phyloP scores from a whole-genome alignment of 2,888 invertebrate species.

The Machimus rusticus region DNA sequence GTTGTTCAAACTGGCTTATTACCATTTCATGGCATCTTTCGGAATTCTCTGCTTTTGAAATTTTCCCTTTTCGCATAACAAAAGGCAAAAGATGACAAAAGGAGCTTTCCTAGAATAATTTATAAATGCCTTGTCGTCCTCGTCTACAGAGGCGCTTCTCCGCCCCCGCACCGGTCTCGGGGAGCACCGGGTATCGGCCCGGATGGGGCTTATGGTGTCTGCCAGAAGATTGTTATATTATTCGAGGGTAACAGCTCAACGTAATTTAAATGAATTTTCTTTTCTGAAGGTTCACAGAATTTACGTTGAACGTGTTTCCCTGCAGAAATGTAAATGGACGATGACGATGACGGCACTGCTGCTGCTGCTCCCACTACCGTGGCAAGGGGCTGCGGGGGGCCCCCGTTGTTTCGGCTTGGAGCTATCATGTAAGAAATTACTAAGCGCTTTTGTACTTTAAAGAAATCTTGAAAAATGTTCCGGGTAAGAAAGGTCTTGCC shows the following conservation, averaged over 20 bases:
- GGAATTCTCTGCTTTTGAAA: constrained; percentile 44
- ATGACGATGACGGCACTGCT: not conserved
- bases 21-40: constrained; percentile 45
- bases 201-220: not conserved
- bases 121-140: constrained; percentile 38
- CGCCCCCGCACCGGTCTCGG: not conserved
- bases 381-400: not conserved
- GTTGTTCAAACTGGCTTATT: constrained; percentile 46
- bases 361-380: not conserved
- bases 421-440: not conserved
- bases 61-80: constrained; percentile 46
- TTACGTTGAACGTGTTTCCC: not conserved
- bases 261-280: constrained; percentile 38
- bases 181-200: not conserved
- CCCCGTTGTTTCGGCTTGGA: not conserved
- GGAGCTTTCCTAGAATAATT: constrained; percentile 44
- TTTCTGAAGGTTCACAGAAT: constrained; percentile 11
- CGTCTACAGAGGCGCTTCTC: not conserved
- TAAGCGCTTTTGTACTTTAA: not conserved
- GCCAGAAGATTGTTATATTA: constrained; percentile 26
- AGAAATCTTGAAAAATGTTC: not conserved
- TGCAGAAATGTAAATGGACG: constrained; percentile 5
- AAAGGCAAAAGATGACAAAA: constrained; percentile 44
- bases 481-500: not conserved
- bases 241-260: constrained; percentile 12